phyloP scores from a whole-genome alignment of 1,140 invertebrate species.

The Micrasema longulum region DNA sequence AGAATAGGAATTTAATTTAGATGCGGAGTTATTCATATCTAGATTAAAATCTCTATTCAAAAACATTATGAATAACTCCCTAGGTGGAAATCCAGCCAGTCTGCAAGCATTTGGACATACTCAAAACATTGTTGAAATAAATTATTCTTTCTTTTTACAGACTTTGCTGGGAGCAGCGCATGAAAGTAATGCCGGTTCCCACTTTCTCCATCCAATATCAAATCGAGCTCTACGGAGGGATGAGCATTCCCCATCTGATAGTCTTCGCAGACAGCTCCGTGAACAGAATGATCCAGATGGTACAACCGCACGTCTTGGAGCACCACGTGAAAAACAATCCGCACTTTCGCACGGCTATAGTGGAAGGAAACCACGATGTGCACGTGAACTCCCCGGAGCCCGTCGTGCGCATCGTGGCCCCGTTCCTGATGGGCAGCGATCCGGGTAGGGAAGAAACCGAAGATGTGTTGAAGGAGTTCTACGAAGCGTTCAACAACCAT shows the following conservation, averaged over 20 bases:
- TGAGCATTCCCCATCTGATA: slow-evolving; percentile 43
- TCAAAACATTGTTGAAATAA: too few relatives aligned
- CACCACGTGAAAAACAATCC: slow-evolving; percentile 40
- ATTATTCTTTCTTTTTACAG: too few relatives aligned
- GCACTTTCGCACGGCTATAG: slow-evolving; percentile 42
- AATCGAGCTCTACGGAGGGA: slow-evolving; percentile 24
- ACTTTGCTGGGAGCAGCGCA: slow-evolving; percentile 50
- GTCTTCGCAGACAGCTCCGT: slow-evolving; percentile 38
- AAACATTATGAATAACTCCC: too few relatives aligned
- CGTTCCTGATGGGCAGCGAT: slow-evolving; percentile 40
- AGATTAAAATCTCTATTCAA: too few relatives aligned
- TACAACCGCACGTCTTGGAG: slow-evolving; percentile 25
- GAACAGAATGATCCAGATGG: background rate
- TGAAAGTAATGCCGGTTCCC: slow-evolving; percentile 30
- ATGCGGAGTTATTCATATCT: too few relatives aligned
- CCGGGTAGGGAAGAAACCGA: slow-evolving; percentile 5
- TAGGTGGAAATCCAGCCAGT: too few relatives aligned
- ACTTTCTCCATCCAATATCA: slow-evolving; percentile 37
- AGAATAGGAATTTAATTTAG: too few relatives aligned
- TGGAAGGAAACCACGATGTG: slow-evolving; percentile 50
- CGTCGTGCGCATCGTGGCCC: slow-evolving; percentile 25
- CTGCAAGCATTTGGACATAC: too few relatives aligned
- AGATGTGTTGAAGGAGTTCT: background rate
- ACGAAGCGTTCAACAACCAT: background rate
- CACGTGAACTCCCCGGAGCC: slow-evolving; percentile 44